Evolutionary conservation across 2,888 invertebrate genomes (phyloP).

Genomic region (Helicoverpa assulta): DNA sequence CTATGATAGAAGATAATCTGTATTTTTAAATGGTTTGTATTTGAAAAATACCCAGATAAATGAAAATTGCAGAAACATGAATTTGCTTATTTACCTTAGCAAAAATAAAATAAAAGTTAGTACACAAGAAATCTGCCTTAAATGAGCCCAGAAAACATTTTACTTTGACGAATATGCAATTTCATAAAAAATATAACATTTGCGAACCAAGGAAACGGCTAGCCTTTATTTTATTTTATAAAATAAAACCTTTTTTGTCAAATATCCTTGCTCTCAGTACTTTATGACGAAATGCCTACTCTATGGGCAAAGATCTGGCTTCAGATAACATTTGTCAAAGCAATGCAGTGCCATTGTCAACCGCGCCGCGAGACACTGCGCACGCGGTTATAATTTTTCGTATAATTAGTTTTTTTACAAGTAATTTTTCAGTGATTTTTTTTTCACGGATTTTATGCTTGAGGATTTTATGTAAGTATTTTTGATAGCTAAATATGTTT

Average conservation of each 20-base stretch:
- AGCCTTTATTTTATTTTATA: too few relatives aligned
- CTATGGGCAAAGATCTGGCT: slow-evolving; percentile 23
- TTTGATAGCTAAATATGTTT: background rate
- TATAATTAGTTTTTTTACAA: slow-evolving; percentile 24
- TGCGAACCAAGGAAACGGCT: slow-evolving; percentile 2
- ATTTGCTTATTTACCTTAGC: too few relatives aligned
- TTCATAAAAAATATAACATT: background rate
- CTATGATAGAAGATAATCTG: too few relatives aligned
- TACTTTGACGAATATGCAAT: too few relatives aligned
- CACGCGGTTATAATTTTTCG: slow-evolving; percentile 40
- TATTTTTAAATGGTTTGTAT: too few relatives aligned
- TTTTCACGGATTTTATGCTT: slow-evolving; percentile 14
- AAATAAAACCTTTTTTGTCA: background rate
- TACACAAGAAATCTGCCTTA: background rate
- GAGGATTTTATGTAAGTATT: slow-evolving; percentile 25
- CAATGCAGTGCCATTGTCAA: slow-evolving; percentile 36
- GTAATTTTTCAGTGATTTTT: slow-evolving; percentile 21
- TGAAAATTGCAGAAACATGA: too few relatives aligned
- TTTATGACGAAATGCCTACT: slow-evolving; percentile 13
- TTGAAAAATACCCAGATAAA: too few relatives aligned
- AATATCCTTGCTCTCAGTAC: background rate
- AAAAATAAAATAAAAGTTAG: too few relatives aligned
- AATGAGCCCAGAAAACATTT: background rate
- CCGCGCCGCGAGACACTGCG: slow-evolving; percentile 22
- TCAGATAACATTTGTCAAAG: slow-evolving; percentile 22